Base-by-base conservation (phyloP, 2,888 invertebrate species). In the Pseudanteris insignis region DNA sequence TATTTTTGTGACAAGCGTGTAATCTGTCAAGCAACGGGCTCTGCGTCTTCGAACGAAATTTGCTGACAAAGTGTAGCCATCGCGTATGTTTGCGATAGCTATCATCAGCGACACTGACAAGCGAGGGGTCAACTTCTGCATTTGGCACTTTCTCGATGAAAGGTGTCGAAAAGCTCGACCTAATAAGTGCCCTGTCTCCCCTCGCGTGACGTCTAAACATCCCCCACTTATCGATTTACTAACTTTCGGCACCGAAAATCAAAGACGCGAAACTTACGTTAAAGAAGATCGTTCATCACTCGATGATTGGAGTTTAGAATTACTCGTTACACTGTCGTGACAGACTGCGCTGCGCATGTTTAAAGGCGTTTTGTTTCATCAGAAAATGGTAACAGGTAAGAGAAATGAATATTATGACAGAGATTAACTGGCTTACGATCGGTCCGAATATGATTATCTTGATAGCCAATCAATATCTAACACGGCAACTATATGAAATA, bases 131-230 rank as follows among this genome's bases (percentile, higher is more conserved):
- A 57, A 58, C 48, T n/a, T n/a, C 53, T 60, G 60, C 54, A 33
- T 48, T 57, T 41, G 64, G 61, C 60, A 61, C 57, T 64, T 60
- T 44, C 55, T 44, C 38, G 37, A 47, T 53, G 40, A 64, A 53
- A 53, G 53, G 43, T 53, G 38, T 8, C 44, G 43, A 58, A 53
- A 63, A 43, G 53, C 58, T 53, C 40, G 48, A 54, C 55, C 50
- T 61, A 61, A 61, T 55, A 61, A 61, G 54, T 55, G 40, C 61
- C 37, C 43, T 32, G 11, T 13, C 29, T 18, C 41, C 25, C 36
- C 2, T 24, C 29, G 11, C 15, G 30, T 10, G 26, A 30, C 14
- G 15, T 8, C 8, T 24, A 14, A 24, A 8, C 32, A 7, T 13
- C 29, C 54, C 21, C 30, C n/a, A 38, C 21, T 28, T 60, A 60